These are phyloP conservation scores for Drosophila equinoxialis DNA, from an alignment of 1,140 invertebrate genomes.

Conservation along the genomic window DNA sequence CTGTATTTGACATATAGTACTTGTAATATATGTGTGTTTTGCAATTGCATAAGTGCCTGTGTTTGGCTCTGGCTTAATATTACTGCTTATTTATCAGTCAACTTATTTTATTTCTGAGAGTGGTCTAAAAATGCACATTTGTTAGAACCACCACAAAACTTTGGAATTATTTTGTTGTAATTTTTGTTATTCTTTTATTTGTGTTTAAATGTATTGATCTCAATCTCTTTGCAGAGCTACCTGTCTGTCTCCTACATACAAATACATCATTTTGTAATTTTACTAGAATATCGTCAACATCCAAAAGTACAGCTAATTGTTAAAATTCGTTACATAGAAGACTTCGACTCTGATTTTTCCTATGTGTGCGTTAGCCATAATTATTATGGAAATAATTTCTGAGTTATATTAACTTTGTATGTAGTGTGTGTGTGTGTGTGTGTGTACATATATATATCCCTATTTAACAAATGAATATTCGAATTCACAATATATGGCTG, in stretches of 20 bases:
- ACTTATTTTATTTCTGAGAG: conserved; percentile 48
- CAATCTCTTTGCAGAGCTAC: conserved; percentile 10
- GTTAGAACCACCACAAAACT: conserved; percentile 16
- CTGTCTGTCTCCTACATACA: conserved; percentile 16
- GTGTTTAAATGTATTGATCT: conserved; percentile 7
- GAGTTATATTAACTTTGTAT: background rate
- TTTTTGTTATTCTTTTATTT: background rate
- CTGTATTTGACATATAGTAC: conserved; percentile 25
- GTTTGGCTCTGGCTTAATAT: conserved; percentile 36
- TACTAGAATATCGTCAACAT: conserved; percentile 22
- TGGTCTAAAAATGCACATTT: conserved; percentile 19
- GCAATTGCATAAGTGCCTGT: conserved; percentile 29
- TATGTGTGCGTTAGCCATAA: conserved; percentile 1
- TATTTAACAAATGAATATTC: background rate
- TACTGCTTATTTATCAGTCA: conserved; percentile 70
- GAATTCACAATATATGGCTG: background rate
- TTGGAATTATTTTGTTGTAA: conserved; percentile 14
- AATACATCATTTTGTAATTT: conserved; percentile 13
- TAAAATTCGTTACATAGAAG: conserved; percentile 12
- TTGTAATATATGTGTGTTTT: conserved; percentile 14
- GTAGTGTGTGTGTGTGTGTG: background rate
- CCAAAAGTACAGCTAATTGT: conserved; percentile 18
- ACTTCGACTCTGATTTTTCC: conserved; percentile 9
- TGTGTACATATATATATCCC: background rate
- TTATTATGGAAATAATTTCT: conserved; percentile 13